A percentile compares a stretch with the other conserved stretches of the same genome.
phyloP scores from a whole-genome alignment of 35 echinoderm and acorn worm species.

The Ptychodera flava region DNA sequence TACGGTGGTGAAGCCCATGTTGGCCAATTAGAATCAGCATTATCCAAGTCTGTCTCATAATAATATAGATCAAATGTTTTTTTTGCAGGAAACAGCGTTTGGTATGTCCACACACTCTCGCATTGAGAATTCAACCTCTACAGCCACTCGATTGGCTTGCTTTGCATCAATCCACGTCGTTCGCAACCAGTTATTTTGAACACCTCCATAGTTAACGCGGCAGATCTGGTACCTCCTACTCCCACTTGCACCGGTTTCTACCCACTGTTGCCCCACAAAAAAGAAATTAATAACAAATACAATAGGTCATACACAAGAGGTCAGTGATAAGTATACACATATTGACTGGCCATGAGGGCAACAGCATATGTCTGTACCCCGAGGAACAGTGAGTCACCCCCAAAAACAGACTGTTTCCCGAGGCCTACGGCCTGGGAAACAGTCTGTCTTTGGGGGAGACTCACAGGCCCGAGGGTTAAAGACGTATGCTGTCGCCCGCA shows the following conservation, averaged over 20 bases:
- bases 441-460: no score
- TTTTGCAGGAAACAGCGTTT: constrained; percentile 77
- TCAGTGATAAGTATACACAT: no score
- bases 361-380: no score
- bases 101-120: constrained; percentile 60
- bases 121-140: constrained; percentile 90
- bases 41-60: constrained; percentile 37
- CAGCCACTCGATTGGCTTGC: constrained; percentile 79
- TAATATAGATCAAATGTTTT: constrained; percentile 93
- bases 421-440: no score
- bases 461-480: no score
- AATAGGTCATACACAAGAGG: neutral
- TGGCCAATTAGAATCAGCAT: constrained; percentile 18
- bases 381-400: no score
- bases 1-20: constrained; percentile 34
- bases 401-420: no score
- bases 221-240: constrained; percentile 58
- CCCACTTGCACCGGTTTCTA: constrained; percentile 69
- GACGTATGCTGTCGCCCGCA: no score
- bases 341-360: no score
- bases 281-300: no score
- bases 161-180: constrained; percentile 56
- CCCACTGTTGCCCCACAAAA: constrained; percentile 57
- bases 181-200: constrained; percentile 55
- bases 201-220: constrained; percentile 25